A percentile compares a stretch with the other conserved stretches of the same genome.
Evolutionary conservation across 2,888 invertebrate species (phyloP).

Genomic region (Catocala sponsa): DNA sequence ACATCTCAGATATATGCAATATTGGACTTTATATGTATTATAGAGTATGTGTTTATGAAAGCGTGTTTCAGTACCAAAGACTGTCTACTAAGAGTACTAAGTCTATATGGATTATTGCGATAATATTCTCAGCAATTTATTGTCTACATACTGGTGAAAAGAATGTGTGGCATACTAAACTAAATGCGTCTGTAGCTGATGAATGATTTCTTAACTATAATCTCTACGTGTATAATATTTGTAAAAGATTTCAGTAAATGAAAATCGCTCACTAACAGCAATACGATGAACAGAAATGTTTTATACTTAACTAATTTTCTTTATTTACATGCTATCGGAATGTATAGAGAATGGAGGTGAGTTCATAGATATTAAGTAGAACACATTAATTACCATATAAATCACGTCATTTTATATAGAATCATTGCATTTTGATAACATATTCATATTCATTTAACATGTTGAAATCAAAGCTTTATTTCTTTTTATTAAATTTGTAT

Average conservation of each 20-base stretch:
- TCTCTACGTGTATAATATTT: conserved; percentile 45
- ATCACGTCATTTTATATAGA: background rate
- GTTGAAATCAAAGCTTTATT: background rate
- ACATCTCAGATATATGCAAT: too few species aligned
- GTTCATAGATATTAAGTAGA: conserved; percentile 50
- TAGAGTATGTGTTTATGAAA: background rate
- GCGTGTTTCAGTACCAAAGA: too few species aligned
- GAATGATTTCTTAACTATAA: conserved; percentile 11
- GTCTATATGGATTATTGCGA: too few species aligned
- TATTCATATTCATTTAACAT: conserved; percentile 2
- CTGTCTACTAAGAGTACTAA: too few species aligned
- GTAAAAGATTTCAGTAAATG: conserved; percentile 48
- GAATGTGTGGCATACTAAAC: conserved; percentile 12
- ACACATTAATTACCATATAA: conserved; percentile 10
- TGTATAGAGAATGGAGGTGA: conserved; percentile 84
- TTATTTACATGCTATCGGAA: conserved; percentile 83
- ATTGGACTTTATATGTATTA: background rate
- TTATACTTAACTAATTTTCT: conserved; percentile 71
- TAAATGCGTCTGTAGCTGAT: conserved; percentile 18
- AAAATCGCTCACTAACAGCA: conserved; percentile 51
- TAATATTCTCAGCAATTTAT: too few species aligned
- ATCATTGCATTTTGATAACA: background rate
- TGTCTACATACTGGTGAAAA: conserved; percentile 4
- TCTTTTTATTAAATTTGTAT: background rate
- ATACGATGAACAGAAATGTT: conserved; percentile 43